A percentile compares a stretch with the other conserved stretches of the same genome.
These are phyloP conservation scores for Cyclargus thomasi DNA, from an alignment of 1,140 invertebrate genomes.

Conservation along the genomic window DNA sequence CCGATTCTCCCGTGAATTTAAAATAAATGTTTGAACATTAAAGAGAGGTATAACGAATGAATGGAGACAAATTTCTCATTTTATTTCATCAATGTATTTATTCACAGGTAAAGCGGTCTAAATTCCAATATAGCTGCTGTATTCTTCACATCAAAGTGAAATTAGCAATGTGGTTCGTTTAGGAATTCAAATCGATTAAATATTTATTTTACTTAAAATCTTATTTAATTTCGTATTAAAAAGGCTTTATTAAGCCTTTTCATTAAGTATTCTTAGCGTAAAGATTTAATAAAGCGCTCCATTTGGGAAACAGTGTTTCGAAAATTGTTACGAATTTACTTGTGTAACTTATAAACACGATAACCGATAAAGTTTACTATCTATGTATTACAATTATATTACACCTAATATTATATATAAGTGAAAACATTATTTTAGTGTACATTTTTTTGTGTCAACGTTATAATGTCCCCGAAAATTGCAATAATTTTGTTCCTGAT, in stretches of 20 bases:
- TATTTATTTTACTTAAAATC: neutral
- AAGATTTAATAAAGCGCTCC: neutral
- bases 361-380: slow-evolving; percentile 4
- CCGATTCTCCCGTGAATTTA: neutral
- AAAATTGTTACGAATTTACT: neutral
- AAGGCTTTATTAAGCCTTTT: neutral
- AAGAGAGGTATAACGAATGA: too few species aligned
- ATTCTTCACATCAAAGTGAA: neutral
- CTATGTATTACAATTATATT: neutral
- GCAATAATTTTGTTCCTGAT: slow-evolving; percentile 13
- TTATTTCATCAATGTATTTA: too few species aligned
- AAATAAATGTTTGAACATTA: neutral
- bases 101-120: too few species aligned
- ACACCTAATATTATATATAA: slow-evolving; percentile 14
- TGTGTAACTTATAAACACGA: slow-evolving; percentile 3
- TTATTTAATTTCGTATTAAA: neutral
- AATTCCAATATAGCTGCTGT: too few species aligned
- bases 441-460: neutral
- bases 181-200: neutral
- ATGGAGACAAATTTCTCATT: too few species aligned
- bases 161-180: neutral
- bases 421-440: slow-evolving; percentile 5
- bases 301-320: neutral
- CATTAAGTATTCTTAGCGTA: neutral
- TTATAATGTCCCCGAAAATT: slow-evolving; percentile 17